phyloP scores from a whole-genome alignment of 2,888 invertebrate genomes.

The Tubulanus polymorphus region DNA sequence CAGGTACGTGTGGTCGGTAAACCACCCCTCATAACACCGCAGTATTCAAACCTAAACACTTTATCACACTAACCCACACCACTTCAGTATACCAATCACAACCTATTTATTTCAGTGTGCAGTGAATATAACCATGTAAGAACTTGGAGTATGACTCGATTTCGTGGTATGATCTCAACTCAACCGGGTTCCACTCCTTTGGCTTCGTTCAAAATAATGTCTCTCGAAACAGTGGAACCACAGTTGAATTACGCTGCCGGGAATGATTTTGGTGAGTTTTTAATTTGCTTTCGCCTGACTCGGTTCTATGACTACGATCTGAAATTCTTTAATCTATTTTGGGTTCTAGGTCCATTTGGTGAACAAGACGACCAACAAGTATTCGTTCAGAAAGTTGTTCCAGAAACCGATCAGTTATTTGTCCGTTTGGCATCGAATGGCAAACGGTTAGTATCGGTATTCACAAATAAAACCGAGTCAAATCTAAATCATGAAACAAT shows the following conservation, averaged over 20 bases:
- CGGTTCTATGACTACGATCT: not conserved
- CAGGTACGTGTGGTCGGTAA: slow-evolving; percentile 59
- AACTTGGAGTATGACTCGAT: slow-evolving; percentile 94
- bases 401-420: slow-evolving; percentile 91
- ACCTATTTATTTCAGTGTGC: slow-evolving; percentile 60
- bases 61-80: not conserved
- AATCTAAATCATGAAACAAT: not conserved
- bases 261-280: slow-evolving; percentile 68
- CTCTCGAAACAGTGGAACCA: slow-evolving; percentile 64
- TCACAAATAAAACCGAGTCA: not conserved
- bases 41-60: not conserved
- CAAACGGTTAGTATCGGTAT: slow-evolving; percentile 62
- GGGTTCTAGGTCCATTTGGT: slow-evolving; percentile 70
- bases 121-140: slow-evolving; percentile 97
- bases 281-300: no score
- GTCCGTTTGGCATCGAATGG: slow-evolving; percentile 93
- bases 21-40: not conserved
- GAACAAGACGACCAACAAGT: slow-evolving; percentile 98
- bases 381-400: slow-evolving; percentile 95
- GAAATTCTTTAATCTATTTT: not conserved
- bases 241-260: slow-evolving; percentile 56
- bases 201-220: slow-evolving; percentile 94
- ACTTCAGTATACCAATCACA: not conserved
- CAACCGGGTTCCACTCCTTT: slow-evolving; percentile 97
- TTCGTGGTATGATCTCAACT: slow-evolving; percentile 97